A percentile compares a stretch with the other conserved stretches of the same genome.
phyloP scores from a whole-genome alignment of 2,113 vertebrate genomes.

The Delphinus delphis region DNA sequence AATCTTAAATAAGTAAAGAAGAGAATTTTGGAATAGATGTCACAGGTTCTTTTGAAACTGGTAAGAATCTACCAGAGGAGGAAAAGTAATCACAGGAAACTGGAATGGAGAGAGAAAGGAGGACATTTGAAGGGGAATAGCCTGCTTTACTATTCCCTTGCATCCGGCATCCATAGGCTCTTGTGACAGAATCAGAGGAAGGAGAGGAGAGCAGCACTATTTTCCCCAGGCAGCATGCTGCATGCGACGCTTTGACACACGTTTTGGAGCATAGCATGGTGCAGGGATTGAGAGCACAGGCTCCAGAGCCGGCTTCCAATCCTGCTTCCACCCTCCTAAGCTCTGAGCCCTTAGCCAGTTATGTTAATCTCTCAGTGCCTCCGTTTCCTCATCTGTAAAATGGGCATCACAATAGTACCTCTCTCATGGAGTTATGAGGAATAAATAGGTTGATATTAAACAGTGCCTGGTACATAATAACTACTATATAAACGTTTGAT shows the following conservation, averaged over 20 bases:
- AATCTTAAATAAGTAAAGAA: conserved; percentile 3
- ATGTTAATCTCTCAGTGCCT: background rate
- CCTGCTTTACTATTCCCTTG: background rate
- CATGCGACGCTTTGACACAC: fast-evolving
- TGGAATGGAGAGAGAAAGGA: background rate
- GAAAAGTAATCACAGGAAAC: background rate
- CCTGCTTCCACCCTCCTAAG: background rate
- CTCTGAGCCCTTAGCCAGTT: background rate
- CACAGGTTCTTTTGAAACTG: background rate
- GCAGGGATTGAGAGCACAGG: too few relatives aligned
- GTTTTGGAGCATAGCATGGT: background rate
- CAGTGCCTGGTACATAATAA: background rate
- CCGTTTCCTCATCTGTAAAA: background rate
- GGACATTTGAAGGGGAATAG: fast-evolving
- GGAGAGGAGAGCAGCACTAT: too few relatives aligned
- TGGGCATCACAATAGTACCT: background rate
- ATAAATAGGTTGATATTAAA: background rate
- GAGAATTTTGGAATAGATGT: background rate
- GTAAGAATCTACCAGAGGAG: background rate
- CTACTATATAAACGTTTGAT: background rate
- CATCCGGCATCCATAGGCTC: background rate
- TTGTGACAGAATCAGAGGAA: background rate
- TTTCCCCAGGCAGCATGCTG: too few relatives aligned
- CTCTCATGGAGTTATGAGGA: background rate
- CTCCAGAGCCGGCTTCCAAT: background rate